These are phyloP conservation scores for Pollenia angustigena DNA, from an alignment of 2,888 invertebrate species.

Conservation along the genomic window DNA sequence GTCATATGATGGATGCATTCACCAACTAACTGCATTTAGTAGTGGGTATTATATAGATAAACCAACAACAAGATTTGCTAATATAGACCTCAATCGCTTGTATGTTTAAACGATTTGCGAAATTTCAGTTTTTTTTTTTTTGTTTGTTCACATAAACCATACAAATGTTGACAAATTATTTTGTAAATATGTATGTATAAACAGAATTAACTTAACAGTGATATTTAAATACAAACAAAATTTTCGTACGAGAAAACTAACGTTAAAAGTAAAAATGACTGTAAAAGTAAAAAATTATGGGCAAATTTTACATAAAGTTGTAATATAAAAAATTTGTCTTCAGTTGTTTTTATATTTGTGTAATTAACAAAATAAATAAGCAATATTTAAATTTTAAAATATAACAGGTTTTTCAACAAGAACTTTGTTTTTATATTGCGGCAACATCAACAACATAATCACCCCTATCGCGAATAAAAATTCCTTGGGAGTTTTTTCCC, in stretches of 20 bases:
- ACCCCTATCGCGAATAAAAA: too few species aligned
- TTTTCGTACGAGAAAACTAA: background rate
- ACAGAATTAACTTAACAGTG: background rate
- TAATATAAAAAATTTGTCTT: background rate
- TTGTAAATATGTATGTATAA: constrained; percentile 14
- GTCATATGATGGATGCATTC: constrained; percentile 10
- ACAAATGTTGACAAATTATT: constrained; percentile 67
- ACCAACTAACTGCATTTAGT: constrained; percentile 3
- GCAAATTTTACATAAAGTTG: background rate
- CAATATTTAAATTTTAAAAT: background rate
- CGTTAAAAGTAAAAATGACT: background rate
- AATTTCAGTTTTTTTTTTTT: constrained; percentile 49
- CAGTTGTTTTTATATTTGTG: background rate
- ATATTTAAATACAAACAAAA: background rate
- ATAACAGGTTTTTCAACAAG: too few species aligned
- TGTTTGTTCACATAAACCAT: constrained; percentile 47
- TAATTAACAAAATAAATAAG: background rate
- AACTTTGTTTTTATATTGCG: too few species aligned
- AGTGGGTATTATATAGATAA: background rate
- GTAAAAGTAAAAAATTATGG: too few species aligned
- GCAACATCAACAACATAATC: too few species aligned
- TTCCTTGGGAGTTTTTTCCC: too few species aligned
- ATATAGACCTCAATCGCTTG: background rate
- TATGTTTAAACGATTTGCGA: constrained; percentile 40
- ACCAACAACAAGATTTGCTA: background rate